Evolutionary conservation across 2,113 vertebrate genomes (phyloP).

Genomic region (Epinephelus moara): DNA sequence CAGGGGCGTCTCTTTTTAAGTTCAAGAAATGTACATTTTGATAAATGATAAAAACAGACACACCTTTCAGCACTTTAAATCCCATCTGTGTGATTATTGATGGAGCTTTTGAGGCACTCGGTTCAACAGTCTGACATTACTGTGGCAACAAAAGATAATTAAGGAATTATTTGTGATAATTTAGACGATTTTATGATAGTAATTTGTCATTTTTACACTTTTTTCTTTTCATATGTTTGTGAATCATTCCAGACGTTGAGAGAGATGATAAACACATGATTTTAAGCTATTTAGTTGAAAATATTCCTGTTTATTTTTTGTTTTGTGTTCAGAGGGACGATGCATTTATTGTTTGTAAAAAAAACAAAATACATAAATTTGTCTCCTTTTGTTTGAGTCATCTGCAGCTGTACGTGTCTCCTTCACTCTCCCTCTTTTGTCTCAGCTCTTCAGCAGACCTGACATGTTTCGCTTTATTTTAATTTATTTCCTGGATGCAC

Average conservation of each 20-base stretch:
- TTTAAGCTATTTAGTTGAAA: background rate
- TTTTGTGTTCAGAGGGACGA: background rate
- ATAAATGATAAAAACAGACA: too few species aligned
- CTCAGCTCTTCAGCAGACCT: background rate
- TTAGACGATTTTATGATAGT: background rate
- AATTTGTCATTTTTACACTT: background rate
- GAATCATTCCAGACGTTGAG: background rate
- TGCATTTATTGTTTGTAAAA: background rate
- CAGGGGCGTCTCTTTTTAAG: too few species aligned
- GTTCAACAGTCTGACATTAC: background rate
- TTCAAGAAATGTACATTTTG: too few species aligned
- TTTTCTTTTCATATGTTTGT: background rate
- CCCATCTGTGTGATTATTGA: too few species aligned
- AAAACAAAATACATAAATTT: too few species aligned
- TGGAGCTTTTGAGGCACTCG: too few species aligned
- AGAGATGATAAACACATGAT: background rate
- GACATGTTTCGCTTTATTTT: background rate
- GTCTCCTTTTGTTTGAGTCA: too few species aligned
- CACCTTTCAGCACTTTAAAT: too few species aligned
- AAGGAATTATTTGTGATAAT: too few species aligned
- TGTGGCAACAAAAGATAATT: background rate
- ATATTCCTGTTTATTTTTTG: background rate
- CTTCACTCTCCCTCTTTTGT: background rate
- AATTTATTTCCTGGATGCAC: constrained; percentile 21
- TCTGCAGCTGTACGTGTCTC: too few species aligned